These are phyloP conservation scores for Archocentrus centrarchus DNA, from an alignment of 2,113 vertebrate species.

Conservation along the genomic window DNA sequence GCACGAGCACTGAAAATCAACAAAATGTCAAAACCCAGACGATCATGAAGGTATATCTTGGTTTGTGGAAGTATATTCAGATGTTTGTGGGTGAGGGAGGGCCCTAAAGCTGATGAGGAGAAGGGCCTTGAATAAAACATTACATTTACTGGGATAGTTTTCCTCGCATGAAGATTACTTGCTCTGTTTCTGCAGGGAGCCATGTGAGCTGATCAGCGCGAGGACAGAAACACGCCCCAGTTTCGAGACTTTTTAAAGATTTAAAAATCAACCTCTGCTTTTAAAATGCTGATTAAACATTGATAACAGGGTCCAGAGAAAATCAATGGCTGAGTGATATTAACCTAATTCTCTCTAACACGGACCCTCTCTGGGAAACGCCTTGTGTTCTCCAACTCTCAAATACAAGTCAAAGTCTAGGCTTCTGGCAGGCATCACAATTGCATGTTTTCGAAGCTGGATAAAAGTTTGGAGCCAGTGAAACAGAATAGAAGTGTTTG, in stretches of 20 bases:
- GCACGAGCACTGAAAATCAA: slow-evolving; percentile 8
- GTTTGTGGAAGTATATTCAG: slow-evolving; percentile 20
- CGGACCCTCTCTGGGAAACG: slow-evolving; percentile 17
- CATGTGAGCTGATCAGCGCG: slow-evolving; percentile 20
- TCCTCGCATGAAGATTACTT: slow-evolving; percentile 20
- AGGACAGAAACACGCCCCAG: slow-evolving; percentile 28
- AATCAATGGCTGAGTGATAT: slow-evolving; percentile 55
- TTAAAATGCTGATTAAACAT: slow-evolving; percentile 65
- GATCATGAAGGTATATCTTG: slow-evolving; percentile 16
- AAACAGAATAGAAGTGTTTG: slow-evolving; percentile 45
- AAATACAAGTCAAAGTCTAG: slow-evolving; percentile 2
- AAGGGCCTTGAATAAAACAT: slow-evolving; percentile 62
- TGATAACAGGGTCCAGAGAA: slow-evolving; percentile 34
- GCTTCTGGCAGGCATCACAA: slow-evolving; percentile 14
- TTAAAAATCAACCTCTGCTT: slow-evolving; percentile 43
- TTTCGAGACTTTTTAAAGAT: slow-evolving; percentile 53
- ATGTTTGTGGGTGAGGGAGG: slow-evolving; percentile 7
- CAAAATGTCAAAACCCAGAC: slow-evolving; percentile 23
- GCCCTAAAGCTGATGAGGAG: slow-evolving; percentile 48
- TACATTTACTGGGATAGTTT: slow-evolving; percentile 48
- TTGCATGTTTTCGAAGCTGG: not conserved
- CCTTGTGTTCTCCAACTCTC: slow-evolving; percentile 25
- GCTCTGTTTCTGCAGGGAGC: slow-evolving; percentile 48
- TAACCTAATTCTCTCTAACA: slow-evolving; percentile 62
- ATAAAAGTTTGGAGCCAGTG: slow-evolving; percentile 28